A percentile compares a stretch with the other conserved stretches of the same genome.
Evolutionary conservation across 2,113 vertebrate species (phyloP).

Genomic region (Xiphias gladius): DNA sequence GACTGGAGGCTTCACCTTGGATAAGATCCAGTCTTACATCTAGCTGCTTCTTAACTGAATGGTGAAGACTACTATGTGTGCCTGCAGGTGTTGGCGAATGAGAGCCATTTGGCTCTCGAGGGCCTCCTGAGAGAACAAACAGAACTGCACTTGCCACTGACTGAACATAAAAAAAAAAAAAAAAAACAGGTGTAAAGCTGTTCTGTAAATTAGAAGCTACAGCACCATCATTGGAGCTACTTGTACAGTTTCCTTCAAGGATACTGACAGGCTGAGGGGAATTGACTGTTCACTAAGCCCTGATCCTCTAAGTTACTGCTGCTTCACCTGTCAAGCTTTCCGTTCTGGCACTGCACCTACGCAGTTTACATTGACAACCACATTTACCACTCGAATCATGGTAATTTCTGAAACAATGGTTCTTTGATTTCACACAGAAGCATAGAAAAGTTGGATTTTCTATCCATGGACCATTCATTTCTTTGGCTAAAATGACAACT

Average conservation of each 20-base stretch:
- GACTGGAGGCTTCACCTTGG: slow-evolving; percentile 26
- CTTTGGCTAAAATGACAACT: background rate
- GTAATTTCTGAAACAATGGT: background rate
- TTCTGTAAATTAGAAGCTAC: slow-evolving; percentile 18
- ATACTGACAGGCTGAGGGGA: background rate
- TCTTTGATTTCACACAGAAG: background rate
- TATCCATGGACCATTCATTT: background rate
- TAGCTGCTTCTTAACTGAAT: slow-evolving; percentile 54
- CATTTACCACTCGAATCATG: background rate
- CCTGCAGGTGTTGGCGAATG: slow-evolving; percentile 14
- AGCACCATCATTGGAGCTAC: slow-evolving; percentile 1
- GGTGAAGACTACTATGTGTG: slow-evolving; percentile 12
- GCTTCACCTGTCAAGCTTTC: background rate
- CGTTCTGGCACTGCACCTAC: background rate
- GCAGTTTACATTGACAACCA: background rate
- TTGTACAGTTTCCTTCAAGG: background rate
- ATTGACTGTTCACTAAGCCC: background rate
- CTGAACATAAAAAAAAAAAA: slow-evolving; percentile 2
- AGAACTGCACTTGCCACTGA: slow-evolving; percentile 16
- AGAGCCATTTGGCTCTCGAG: slow-evolving; percentile 12
- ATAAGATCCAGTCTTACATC: slow-evolving; percentile 30
- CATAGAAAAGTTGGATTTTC: too few relatives aligned
- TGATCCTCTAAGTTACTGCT: background rate
- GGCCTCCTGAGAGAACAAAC: slow-evolving; percentile 25
- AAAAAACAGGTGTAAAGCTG: background rate